Evolutionary conservation across 1,140 invertebrate genomes (phyloP), one percentile per base, ranked within the genome.

Genomic region (Brachionus koreanus): DNA sequence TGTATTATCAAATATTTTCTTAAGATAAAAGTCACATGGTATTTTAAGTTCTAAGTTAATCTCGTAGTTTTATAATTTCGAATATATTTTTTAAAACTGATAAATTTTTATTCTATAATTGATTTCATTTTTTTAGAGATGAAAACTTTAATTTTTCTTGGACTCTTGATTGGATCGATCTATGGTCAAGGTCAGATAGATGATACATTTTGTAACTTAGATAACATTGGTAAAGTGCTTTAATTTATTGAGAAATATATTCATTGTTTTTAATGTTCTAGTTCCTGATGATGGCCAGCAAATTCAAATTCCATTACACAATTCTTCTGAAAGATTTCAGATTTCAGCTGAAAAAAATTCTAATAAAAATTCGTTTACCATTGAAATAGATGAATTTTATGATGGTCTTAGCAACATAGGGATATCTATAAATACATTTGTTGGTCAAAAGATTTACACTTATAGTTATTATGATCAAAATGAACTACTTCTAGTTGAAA

Each of bases 401-500:
- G 76, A 79, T 35, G 76, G 76, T 65, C 16, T 29, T n/a, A 65
- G 23, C 19, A 65, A 79, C 19, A 42, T 79, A 7, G 76, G 76
- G 19, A 79, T 79, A 37, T 57, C 76, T 19, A 65, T 79, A 37
- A 57, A 79, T 10, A 79, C 76, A n/a, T 79, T 79, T 79, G 9
- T 13, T 1, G 76, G 76, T 1, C 49, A 57, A 61, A 79, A 37
- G 10, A 9, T 79, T 12, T 57, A 39, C 49, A 79, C 76, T 16
- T 79, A 79, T 37, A 79, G 76, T 42, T 79, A 79, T 13, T 79
- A 79, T 61, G 61, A 79, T 39, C 49, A 61, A 79, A 65, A 79
- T 79, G 76, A 79, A 65, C 49, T 79, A 23, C 49, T 79, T 5
- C 10, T 79, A 42, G 39, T 79, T 63, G 2, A 16, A 61, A 61